phyloP scores from a whole-genome alignment of 2,888 invertebrate genomes.

The Napeogenes inachia region DNA sequence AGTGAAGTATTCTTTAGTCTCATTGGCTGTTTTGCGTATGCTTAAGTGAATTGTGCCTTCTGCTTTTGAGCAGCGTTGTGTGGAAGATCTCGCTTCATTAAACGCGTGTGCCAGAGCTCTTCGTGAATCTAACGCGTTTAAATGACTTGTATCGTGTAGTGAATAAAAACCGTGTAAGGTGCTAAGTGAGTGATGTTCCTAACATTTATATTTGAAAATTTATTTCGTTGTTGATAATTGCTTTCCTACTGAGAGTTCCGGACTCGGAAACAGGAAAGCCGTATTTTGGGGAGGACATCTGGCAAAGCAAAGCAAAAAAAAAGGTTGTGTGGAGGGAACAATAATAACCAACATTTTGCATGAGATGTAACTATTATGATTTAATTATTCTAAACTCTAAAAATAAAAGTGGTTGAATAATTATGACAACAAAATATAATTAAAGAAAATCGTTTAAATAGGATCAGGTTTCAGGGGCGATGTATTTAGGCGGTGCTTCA shows the following conservation, averaged over 20 bases:
- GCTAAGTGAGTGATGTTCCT: constrained; percentile 75
- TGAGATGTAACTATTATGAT: background rate
- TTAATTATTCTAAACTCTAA: too few species aligned
- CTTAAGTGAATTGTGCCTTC: constrained; percentile 62
- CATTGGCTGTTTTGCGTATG: constrained; percentile 62
- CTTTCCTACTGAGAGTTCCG: constrained; percentile 71
- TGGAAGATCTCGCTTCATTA: constrained; percentile 57
- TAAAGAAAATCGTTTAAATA: background rate
- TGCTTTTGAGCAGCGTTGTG: constrained; percentile 75
- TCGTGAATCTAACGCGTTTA: constrained; percentile 40
- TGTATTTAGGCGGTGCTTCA: background rate
- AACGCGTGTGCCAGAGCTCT: constrained; percentile 66
- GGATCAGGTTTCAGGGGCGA: background rate
- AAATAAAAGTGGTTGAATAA: background rate
- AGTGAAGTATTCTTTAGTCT: constrained; percentile 51
- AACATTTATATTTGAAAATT: constrained; percentile 74
- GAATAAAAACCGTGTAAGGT: constrained; percentile 65
- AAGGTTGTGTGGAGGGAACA: constrained; percentile 28
- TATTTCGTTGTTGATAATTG: constrained; percentile 53
- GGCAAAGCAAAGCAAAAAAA: constrained; percentile 56
- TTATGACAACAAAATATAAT: background rate
- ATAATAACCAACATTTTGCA: constrained; percentile 9
- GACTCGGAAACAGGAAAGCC: constrained; percentile 75
- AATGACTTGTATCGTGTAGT: constrained; percentile 45
- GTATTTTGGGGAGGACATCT: constrained; percentile 50